Conservation (phyloP, 2,797 vertebrate species). For the Diglossa cyanea region DNA sequence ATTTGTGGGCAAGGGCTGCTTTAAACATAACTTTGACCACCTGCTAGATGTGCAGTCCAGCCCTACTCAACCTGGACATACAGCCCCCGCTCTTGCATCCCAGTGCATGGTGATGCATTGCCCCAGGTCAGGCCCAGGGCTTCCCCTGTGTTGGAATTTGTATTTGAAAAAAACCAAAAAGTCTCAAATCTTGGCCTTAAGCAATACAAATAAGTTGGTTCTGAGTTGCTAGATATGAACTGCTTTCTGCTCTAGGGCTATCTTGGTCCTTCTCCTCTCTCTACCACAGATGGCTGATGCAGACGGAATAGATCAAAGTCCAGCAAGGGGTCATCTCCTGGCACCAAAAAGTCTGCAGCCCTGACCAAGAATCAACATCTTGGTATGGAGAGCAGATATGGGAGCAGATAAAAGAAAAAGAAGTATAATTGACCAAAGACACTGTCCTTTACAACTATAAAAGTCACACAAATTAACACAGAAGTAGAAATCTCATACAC, state of each 20-base stretch:
- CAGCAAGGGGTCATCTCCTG: not conserved
- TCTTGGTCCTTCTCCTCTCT: not conserved
- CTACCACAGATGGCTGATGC: not conserved
- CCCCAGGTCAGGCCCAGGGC: not conserved
- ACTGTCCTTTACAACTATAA: not conserved
- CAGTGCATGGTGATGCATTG: rapidly evolving
- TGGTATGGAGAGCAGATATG: not conserved
- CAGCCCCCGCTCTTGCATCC: not conserved
- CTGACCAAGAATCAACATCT: not conserved
- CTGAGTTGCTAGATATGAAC: not conserved
- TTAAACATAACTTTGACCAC: not conserved
- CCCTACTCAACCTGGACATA: rapidly evolving
- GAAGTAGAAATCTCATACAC: not conserved
- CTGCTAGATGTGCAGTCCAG: not conserved
- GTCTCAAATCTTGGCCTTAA: not conserved
- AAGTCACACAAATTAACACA: not conserved
- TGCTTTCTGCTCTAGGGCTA: not conserved
- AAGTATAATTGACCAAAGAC: not conserved
- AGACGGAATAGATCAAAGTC: not conserved
- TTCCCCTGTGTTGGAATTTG: not conserved
- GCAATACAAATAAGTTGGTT: not conserved
- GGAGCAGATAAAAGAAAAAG: not conserved
- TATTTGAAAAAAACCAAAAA: not conserved
- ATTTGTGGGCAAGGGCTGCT: not conserved
- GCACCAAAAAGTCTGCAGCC: not conserved